Evolutionary conservation across 2,113 vertebrate species (phyloP), one percentile per base, ranked within the genome.

Genomic region (Lucifuga dentata): DNA sequence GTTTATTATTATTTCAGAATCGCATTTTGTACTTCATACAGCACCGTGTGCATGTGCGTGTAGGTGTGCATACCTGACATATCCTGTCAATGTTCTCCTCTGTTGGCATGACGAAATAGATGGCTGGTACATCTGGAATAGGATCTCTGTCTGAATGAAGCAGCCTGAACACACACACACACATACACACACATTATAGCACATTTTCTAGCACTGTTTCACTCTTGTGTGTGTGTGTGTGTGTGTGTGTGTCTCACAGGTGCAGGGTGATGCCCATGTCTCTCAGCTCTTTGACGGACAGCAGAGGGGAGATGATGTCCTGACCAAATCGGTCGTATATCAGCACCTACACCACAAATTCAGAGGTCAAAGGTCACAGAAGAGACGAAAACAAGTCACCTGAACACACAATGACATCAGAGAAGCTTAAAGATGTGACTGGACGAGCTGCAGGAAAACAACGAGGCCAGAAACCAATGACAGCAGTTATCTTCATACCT

Each of bases 181-280:
- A 64, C 7, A 4, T 17, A 66, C 8, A 55, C 10, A 74, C 15
- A 55, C 11, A 24, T n/a, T n/a, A n/a, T n/a, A n/a, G n/a, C n/a
- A n/a, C n/a, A n/a, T n/a, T n/a, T 3, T 7, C 26, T 29, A 29
- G 26, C 26, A 29, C 26, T 5, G 26, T 29, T 29, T 29, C 3
- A 29, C 11, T 13, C 1, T 10, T 49, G 19, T 41, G n/a, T 52
- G 29, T 38, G 19, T 24, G 17, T n/a, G 38, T 26, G 16, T 24
- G 20, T 40, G 41, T 50, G 46, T 24, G 64, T 5, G 59, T 61
- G 1, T 58, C 82, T 76, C 87, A 98, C 97, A 99, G 90, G 77
- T 99, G 98, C 73, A 99, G 91, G 35, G 98, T 99, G 90, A 99
- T 96, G 23, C 98, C 98, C 96, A 99, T 97, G 84, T 99, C 98